Evolutionary conservation across 2,888 invertebrate genomes (phyloP), one percentile per base, ranked within the genome.

Genomic region (Liodrosophila aerea): DNA sequence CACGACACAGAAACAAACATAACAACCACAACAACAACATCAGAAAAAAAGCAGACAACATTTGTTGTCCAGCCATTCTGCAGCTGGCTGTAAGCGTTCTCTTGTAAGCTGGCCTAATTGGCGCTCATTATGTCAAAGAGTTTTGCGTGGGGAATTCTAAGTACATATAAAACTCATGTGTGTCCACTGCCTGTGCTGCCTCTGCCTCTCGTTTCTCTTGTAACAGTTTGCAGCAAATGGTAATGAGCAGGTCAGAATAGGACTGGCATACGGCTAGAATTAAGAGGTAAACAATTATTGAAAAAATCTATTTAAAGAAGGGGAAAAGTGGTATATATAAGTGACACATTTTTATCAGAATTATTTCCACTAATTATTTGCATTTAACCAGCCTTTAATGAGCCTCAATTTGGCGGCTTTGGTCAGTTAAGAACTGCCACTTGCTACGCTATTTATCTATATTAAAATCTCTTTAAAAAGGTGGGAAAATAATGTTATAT

Each of bases 91-190:
- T 47, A 33, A 37, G 16, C 44, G 36, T 16, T 31, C 41, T 16
- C 65, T 68, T 63, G 73, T 82, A 72, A 81, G 85, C 78, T 45
- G 64, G 53, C 62, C 82, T 78, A 78, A 78, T 78, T 78, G 78
- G 64, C 54, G 60, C 78, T 82, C 78, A 82, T 78, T 78, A 84
- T 82, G 64, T 75, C 58, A 78, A 78, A 78, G 85, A 78, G 85
- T 78, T 78, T 77, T 72, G 85, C 76, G 50, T 82, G 58, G 78
- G 75, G 85, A 75, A 84, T 73, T 64, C 84, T 31, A 70, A 73
- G 80, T 56, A 70, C 66, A 63, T 51, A 75, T 64, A 73, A 61
- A 73, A 62, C 52, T 83, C 73, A 65, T 76, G 61, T 68, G 76
- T 64, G 60, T 40, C 18, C 13, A 33, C 13, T 11, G 33, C 2